A percentile compares a stretch with the other conserved stretches of the same genome.
These are phyloP conservation scores for Elymnias hypermnestra DNA, from an alignment of 1,140 invertebrate species.

Conservation along the genomic window DNA sequence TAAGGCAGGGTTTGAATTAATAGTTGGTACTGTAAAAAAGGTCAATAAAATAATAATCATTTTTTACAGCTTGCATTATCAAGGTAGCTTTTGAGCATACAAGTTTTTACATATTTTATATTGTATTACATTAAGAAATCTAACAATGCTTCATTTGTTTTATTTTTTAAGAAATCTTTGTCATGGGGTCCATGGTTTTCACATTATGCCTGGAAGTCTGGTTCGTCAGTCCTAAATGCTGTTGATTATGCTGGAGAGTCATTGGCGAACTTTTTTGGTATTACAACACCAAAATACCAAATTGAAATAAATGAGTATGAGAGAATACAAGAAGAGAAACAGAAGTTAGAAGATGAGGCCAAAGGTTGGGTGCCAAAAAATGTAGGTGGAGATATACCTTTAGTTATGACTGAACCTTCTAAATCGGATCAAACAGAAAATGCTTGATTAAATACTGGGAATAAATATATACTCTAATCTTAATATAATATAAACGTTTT, in stretches of 20 bases:
- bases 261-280: slow-evolving; percentile 90
- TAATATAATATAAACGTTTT: no score
- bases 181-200: slow-evolving; percentile 85
- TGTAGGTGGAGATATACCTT: slow-evolving; percentile 53
- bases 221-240: slow-evolving; percentile 81
- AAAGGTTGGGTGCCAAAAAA: slow-evolving; percentile 66
- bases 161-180: slow-evolving; percentile 77
- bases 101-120: no score
- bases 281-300: slow-evolving; percentile 93
- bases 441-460: background rate
- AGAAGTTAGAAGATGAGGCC: slow-evolving; percentile 73
- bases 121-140: no score
- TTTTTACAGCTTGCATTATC: no score
- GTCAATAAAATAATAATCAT: no score
- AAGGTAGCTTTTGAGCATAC: no score
- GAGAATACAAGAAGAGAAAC: slow-evolving; percentile 77
- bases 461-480: no score
- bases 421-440: slow-evolving; percentile 13
- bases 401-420: slow-evolving; percentile 58
- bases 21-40: no score
- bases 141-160: no score
- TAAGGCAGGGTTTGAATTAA: no score
- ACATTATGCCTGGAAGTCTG: slow-evolving; percentile 80
- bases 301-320: slow-evolving; percentile 91
- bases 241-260: slow-evolving; percentile 91